These are phyloP conservation scores for Cephus runcator DNA, from an alignment of 2,888 invertebrate genomes.

Conservation along the genomic window DNA sequence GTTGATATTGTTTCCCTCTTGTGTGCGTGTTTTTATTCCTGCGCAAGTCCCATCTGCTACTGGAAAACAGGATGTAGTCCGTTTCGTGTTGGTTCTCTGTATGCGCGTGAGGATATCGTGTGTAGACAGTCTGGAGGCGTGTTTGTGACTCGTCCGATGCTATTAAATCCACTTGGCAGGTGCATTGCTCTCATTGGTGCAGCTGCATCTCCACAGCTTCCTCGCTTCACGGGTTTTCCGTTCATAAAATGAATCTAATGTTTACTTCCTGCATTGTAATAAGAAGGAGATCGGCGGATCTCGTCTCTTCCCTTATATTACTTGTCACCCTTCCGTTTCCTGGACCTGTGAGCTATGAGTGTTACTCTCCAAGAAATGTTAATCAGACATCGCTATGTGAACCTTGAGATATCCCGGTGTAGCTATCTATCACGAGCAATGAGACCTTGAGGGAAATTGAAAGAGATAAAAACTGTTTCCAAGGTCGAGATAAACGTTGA, in stretches of 20 bases:
- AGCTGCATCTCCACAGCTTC: constrained; percentile 31
- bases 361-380: no score
- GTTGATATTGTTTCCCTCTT: constrained; percentile 6
- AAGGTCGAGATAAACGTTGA: not conserved
- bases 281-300: constrained; percentile 17
- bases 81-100: constrained; percentile 22
- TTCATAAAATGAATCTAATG: constrained; percentile 50
- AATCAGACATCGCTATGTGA: not conserved
- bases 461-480: not conserved
- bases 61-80: constrained; percentile 42
- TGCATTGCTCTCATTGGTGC: constrained; percentile 13
- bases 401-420: not conserved
- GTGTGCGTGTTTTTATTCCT: not conserved
- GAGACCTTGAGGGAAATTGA: not conserved
- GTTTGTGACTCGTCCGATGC: constrained; percentile 15
- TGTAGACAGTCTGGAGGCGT: not conserved
- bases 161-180: constrained; percentile 30
- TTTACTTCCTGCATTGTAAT: constrained; percentile 45
- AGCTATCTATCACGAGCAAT: not conserved
- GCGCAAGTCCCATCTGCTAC: not conserved
- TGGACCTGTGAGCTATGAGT: not conserved
- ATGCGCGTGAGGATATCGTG: constrained; percentile 27
- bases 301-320: not conserved
- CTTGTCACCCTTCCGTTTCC: not conserved
- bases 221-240: constrained; percentile 23